Percentiles rank a stretch among this genome's conserved stretches.
phyloP scores from a whole-genome alignment of 2,797 vertebrate genomes.

The Neosalanx taihuensis region DNA sequence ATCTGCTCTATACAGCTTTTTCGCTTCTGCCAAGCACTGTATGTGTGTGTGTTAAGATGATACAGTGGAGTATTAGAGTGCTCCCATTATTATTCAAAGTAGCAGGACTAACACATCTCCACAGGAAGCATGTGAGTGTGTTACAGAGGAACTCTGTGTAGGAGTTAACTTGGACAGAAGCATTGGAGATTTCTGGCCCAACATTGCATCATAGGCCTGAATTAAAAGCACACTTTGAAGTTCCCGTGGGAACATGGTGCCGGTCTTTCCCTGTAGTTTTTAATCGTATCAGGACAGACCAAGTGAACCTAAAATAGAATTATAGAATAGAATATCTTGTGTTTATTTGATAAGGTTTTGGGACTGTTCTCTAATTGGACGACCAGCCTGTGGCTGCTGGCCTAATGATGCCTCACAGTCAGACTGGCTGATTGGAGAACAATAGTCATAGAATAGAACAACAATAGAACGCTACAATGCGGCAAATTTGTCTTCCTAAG shows the following conservation, averaged over 20 bases:
- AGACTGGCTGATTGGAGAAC: too few relatives aligned
- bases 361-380: too few relatives aligned
- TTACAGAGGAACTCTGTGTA: background rate
- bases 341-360: too few relatives aligned
- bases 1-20: conserved; percentile 32
- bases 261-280: background rate
- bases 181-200: background rate
- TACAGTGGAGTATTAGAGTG: background rate
- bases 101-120: background rate
- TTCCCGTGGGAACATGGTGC: background rate
- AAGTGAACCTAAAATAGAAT: too few relatives aligned
- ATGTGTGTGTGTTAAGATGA: conserved; percentile 5
- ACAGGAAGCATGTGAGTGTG: background rate
- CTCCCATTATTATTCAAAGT: background rate
- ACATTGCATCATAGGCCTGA: background rate
- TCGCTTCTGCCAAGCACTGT: conserved; percentile 20
- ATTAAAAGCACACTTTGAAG: background rate
- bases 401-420: too few relatives aligned
- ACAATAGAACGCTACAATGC: too few relatives aligned
- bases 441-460: too few relatives aligned
- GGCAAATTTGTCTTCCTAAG: too few relatives aligned
- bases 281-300: too few relatives aligned
- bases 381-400: too few relatives aligned
- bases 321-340: too few relatives aligned
- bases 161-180: too few relatives aligned